Evolutionary conservation across 2,113 vertebrate genomes (phyloP), one percentile per base, ranked within the genome.

Genomic region (Neogobius melanostomus): DNA sequence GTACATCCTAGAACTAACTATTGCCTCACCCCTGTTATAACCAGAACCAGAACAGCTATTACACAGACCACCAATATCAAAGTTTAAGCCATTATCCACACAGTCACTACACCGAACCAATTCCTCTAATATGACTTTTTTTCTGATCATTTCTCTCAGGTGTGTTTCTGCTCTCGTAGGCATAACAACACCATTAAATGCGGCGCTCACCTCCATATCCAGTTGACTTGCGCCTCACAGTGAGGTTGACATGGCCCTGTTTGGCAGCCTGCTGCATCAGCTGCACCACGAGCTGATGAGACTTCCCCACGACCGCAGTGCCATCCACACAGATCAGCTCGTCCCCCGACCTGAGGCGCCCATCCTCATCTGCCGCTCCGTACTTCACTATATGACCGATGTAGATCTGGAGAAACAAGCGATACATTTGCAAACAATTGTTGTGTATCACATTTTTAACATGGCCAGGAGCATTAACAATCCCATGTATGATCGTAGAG

Each of bases 191-290:
- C 17, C 6, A n/a, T 0, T 59, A 36, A 59, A 7, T 14, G 17
- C 4, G 21, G 9, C 4, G 21, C 89, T 76, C 91, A 97, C 96
- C 96, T 85, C 95, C 91, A 65, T 95, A 97, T 79, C 95, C 94
- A n/a, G 94, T 7, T 51, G 66, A 92, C 93, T 98, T 99, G 75
- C 98, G 97, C 69, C 97, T 93, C 80, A 99, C 95, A 0, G 96
- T 98, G 84, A 99, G 94, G 80, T 99, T 98, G 87, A 99, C 98
- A 0, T 99, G 98, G 60, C 96, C 97, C 87, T 98, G 96, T 66
- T 98, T 98, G 87, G 98, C 97, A 0, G 97, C 98, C 88, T 99
- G 98, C 79, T 99, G 98, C 98, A 99, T 99, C 76, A 99, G 95
- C 85, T 99, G 97, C 72, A 99, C 97, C 68, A 99, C 98, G 66